Base-by-base conservation (phyloP, 2,797 vertebrate genomes). In the Thunnus albacares region DNA sequence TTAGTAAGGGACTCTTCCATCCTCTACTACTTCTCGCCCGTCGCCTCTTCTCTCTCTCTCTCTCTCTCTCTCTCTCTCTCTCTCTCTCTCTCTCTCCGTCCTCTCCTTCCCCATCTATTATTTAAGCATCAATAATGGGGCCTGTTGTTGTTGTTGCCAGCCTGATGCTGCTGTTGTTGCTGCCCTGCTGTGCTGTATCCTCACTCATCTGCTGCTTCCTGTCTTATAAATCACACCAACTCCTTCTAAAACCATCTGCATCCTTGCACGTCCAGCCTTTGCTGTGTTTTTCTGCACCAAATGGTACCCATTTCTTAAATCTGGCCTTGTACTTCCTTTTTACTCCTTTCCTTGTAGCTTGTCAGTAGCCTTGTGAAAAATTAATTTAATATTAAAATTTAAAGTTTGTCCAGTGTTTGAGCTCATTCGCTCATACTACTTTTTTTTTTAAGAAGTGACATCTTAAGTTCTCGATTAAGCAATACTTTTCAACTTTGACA, bases 51-150 rank as follows among this genome's bases (percentile, higher is more conserved):
- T 73, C 74, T 30, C 49, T 73, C 73, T 51, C 52, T 28, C 62
- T 73, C 74, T 30, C 74, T 30, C 49, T 73, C 73, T 51, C 52
- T 28, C 62, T 74, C 53, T 73, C 74, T 30, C 49, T 73, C 73
- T 51, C 52, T 28, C 62, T 73, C 74, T 30, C 74, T 30, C 49
- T 73, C 73, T 51, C 52, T 28, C 62, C 47, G 64, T 80, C 73
- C 24, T 60, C 57, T 66, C 35, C n/a, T 24, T 59, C 56, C 28
- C 73, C 79, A 94, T 95, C 89, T 93, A 95, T 95, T 94, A 95
- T 95, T 94, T 81, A 95, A 72, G 64, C 67, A 77, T 84, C 83
- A 90, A 87, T 94, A 94, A 91, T 80, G 82, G 89, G 82, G 66
- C 76, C 81, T 87, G 84, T 90, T 90, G 87, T 83, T 87, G 80